Evolutionary conservation across 1,140 invertebrate species (phyloP).

Genomic region (Holotrichia oblita): DNA sequence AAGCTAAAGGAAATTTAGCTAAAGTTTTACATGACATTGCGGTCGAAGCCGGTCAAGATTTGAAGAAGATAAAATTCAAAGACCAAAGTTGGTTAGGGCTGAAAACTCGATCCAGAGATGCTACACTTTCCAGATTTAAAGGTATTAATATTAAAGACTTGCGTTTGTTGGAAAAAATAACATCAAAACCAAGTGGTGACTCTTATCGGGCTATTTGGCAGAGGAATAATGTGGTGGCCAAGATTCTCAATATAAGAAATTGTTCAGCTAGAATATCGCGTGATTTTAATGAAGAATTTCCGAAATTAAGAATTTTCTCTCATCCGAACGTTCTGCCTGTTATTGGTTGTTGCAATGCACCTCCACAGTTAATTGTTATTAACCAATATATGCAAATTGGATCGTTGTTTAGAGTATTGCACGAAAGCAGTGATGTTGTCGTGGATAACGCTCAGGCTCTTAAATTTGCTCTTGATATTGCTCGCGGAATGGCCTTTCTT

Average conservation of each 20-base stretch:
- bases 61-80: conserved; percentile 97
- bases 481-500: conserved; percentile 92
- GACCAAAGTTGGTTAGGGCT: conserved; percentile 95
- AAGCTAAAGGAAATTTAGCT: conserved; percentile 86
- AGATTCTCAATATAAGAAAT: conserved; percentile 75
- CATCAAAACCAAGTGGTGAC: conserved; percentile 88
- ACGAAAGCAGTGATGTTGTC: conserved; percentile 86
- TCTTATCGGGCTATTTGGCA: conserved; percentile 97
- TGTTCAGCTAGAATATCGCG: conserved; percentile 91
- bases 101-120: conserved; percentile 96
- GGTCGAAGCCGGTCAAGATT: conserved; percentile 88
- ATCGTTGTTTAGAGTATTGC: conserved; percentile 91
- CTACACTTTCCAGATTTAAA: conserved; percentile 96
- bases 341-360: conserved; percentile 93
- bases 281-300: conserved; percentile 99
- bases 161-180: conserved; percentile 84
- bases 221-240: conserved; percentile 97
- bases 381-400: conserved; percentile 96
- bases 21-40: conserved; percentile 85
- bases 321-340: conserved; percentile 98
- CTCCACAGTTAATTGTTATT: conserved; percentile 93
- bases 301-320: conserved; percentile 96
- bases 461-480: conserved; percentile 92
- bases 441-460: conserved; percentile 94
- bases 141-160: conserved; percentile 96